These are phyloP conservation scores for Meloe dianella DNA, from an alignment of 2,888 invertebrate genomes.

Conservation along the genomic window DNA sequence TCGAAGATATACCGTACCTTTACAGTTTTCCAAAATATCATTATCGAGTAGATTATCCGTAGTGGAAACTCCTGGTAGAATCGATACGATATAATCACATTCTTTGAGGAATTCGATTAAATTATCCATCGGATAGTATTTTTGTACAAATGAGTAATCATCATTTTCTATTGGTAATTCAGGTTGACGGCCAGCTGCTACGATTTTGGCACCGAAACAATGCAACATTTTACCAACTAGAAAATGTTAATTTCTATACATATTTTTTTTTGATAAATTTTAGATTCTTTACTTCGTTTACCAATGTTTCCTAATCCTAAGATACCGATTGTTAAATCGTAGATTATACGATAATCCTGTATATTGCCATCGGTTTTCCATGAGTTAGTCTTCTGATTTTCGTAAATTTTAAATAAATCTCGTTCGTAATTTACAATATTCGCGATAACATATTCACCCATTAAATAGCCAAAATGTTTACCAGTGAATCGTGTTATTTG, in stretches of 20 bases:
- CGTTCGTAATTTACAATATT: conserved; percentile 62
- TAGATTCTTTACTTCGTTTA: conserved; percentile 53
- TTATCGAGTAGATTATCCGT: conserved; percentile 62
- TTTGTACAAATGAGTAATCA: conserved; percentile 37
- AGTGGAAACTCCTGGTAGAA: conserved; percentile 62
- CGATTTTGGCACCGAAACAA: conserved; percentile 57
- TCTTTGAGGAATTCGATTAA: conserved; percentile 56
- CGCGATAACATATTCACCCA: conserved; percentile 62
- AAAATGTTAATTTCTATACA: conserved; percentile 32
- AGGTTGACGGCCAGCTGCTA: conserved; percentile 42
- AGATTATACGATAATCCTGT: conserved; percentile 54
- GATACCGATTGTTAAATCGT: conserved; percentile 62
- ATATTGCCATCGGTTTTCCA: conserved; percentile 57
- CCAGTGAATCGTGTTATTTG: conserved; percentile 59
- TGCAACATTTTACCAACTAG: conserved; percentile 60
- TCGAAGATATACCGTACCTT: too few relatives aligned
- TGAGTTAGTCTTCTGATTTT: conserved; percentile 51
- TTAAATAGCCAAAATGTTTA: conserved; percentile 58
- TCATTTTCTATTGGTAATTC: conserved; percentile 29
- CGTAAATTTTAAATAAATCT: conserved; percentile 52
- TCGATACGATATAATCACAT: conserved; percentile 64
- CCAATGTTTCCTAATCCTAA: conserved; percentile 65
- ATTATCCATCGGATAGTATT: conserved; percentile 50
- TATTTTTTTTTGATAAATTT: conserved; percentile 10
- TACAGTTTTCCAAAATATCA: conserved; percentile 59